These are phyloP conservation scores for Cephalotes varians DNA, from an alignment of 2,888 invertebrate species.

Conservation along the genomic window DNA sequence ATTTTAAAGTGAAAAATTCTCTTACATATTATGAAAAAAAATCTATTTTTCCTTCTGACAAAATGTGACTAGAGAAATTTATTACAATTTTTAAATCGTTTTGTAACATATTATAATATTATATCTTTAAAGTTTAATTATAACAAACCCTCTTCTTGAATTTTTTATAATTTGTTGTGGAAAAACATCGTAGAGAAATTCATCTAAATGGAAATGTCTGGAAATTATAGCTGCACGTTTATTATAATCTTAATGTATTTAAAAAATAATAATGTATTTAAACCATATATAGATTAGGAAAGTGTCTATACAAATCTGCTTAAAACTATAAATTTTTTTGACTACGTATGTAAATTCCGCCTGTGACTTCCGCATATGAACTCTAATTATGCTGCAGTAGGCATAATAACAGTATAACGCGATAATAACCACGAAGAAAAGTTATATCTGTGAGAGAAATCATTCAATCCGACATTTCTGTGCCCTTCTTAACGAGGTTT, in stretches of 20 bases:
- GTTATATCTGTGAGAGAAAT: slow-evolving; percentile 2
- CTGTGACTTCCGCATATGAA: slow-evolving; percentile 39
- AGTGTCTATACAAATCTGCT: slow-evolving; percentile 53
- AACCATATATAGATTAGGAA: background rate
- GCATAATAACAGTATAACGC: slow-evolving; percentile 59
- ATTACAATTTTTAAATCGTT: background rate
- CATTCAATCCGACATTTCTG: slow-evolving; percentile 30
- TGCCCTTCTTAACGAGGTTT: slow-evolving; percentile 18
- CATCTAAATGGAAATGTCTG: background rate
- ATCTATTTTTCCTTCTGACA: background rate
- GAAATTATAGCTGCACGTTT: background rate
- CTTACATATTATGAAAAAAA: background rate
- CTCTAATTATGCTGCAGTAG: slow-evolving; percentile 58
- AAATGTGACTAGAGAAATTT: background rate
- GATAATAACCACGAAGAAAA: slow-evolving; percentile 61
- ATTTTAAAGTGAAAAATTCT: background rate
- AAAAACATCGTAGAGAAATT: background rate
- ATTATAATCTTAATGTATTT: background rate
- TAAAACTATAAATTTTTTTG: slow-evolving; percentile 37
- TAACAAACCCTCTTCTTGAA: background rate
- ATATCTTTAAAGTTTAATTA: background rate
- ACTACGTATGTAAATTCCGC: slow-evolving; percentile 40
- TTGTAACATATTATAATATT: background rate
- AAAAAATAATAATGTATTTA: background rate
- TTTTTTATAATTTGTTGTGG: background rate